Evolutionary conservation across 2,888 invertebrate species (phyloP), one percentile per base, ranked within the genome.

Genomic region (Troides helena): DNA sequence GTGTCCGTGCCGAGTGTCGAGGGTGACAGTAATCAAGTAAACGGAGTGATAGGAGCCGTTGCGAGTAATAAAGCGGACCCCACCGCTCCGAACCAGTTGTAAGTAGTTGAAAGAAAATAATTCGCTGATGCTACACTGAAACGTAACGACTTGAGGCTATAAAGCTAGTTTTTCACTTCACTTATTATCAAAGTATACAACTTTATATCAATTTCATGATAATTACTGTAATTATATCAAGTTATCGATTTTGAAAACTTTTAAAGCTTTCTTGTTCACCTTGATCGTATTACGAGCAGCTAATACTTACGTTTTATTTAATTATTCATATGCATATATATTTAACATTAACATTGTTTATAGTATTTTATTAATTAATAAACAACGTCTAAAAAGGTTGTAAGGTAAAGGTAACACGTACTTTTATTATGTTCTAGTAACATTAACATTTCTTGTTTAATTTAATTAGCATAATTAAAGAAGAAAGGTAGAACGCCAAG

Each of bases 241-340:
- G 78, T 80, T 85, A 86, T 87, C 80, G 85, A 86, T 87, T 85
- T 76, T 76, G 74, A 74, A 80, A 85, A 82, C 78, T 85, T 85
- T 82, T 80, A 65, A 71, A 71, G 71, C 65, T 70, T 73, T 68
- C 65, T 50, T 62, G 58, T 30, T 60, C 65, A 62, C 64, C 60
- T 70, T 71, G 72, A 74, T 60, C 63, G 53, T 53, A 53, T 17
- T 53, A 53, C 53, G 12, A n/a, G 6, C 17, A 17, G 10, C 0
- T 10, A 10, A 39, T 10, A 8, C 10, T 39, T 39, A 39, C 6
- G 39, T 39, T 39, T 8, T 39, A 10, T 6, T 39, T 39, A 10
- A 10, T 39, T 6, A 39, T 10, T 39, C 8, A 39, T 39, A 10
- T 39, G 10, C 8, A 7, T 18, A 53, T 53, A 53, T 6, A 6